Base-by-base conservation (phyloP, 2,797 vertebrate species). In the Sebastes variabilis region DNA sequence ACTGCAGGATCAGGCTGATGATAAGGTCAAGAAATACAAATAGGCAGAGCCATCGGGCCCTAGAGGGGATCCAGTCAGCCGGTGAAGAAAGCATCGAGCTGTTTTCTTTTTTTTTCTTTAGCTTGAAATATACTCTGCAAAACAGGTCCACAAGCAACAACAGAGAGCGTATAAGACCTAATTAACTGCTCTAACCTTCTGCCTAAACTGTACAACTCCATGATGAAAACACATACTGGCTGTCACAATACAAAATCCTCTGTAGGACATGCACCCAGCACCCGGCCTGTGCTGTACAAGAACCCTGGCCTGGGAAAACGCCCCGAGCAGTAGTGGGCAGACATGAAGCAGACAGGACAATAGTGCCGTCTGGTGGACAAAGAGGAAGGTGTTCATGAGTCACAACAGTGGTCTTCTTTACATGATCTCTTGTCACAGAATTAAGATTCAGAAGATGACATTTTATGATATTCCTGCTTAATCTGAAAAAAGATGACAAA, bases 341-440 rank as follows among this genome's bases (percentile, higher is more conserved):
- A 34, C 24, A 62, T 9, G 10, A 11, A 65, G 24, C 8, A 46
- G 49, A 77, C 32, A 79, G 73, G 59, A 29, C 84, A 67, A 88
- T 14, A 83, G 36, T 85, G 86, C 54, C 82, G 85, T 84, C 93
- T 93, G 68, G 71, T 93, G 94, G 88, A 70, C 29, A 16, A 2
- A n/a, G 3, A 14, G 5, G 14, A 13, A 30, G 16, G 1, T n/a
- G 8, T 55, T 75, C 38, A 16, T 62, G 32, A 66, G 27, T 30
- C 30, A 60, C 8, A 61, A 5, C 30, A 27, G 13, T 12, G 38
- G 5, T 25, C 16, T 42, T 25, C 16, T 66, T 16, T 14, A 10
- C 27, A 16, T 55, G 3, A 68, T 58, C 8, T 64, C 38, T 71
- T 73, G 59, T 13, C 18, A 49, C 46, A 49, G 46, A 49, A 49